phyloP scores from a whole-genome alignment of 2,113 vertebrate genomes.

The Cololabis saira region DNA sequence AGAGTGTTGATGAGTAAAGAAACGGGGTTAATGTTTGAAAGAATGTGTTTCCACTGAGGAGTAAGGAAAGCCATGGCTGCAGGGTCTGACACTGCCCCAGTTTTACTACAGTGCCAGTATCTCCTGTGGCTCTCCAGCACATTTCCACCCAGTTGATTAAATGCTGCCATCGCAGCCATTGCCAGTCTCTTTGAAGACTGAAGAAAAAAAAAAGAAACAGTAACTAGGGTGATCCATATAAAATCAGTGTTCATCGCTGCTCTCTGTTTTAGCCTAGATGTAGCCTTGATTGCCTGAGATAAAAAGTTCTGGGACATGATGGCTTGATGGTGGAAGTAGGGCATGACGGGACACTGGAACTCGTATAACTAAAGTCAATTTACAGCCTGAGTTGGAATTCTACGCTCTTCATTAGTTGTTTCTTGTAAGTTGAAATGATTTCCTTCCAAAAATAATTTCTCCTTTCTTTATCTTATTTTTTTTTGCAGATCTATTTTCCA shows the following conservation, averaged over 20 bases:
- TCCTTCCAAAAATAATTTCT: too few relatives aligned
- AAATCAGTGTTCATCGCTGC: conserved; percentile 29
- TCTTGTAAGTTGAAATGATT: too few relatives aligned
- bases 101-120: conserved; percentile 66
- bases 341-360: conserved; percentile 25
- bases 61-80: conserved; percentile 64
- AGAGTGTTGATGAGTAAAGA: conserved; percentile 58
- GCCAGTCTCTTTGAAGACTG: conserved; percentile 65
- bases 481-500: too few relatives aligned
- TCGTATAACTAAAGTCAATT: conserved; percentile 20
- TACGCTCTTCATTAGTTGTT: too few relatives aligned
- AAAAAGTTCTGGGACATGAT: conserved; percentile 53
- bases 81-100: conserved; percentile 76
- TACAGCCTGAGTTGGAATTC: neutral
- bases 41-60: conserved; percentile 58
- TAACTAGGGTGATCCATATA: conserved; percentile 52
- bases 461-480: too few relatives aligned
- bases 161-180: conserved; percentile 65
- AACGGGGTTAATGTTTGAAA: conserved; percentile 74
- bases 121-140: conserved; percentile 72
- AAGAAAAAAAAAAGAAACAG: conserved; percentile 2
- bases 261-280: conserved; percentile 55
- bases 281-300: conserved; percentile 36
- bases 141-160: conserved; percentile 74
- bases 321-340: conserved; percentile 39